phyloP scores from a whole-genome alignment of 2,888 invertebrate species.

The Parnassius glacialis region DNA sequence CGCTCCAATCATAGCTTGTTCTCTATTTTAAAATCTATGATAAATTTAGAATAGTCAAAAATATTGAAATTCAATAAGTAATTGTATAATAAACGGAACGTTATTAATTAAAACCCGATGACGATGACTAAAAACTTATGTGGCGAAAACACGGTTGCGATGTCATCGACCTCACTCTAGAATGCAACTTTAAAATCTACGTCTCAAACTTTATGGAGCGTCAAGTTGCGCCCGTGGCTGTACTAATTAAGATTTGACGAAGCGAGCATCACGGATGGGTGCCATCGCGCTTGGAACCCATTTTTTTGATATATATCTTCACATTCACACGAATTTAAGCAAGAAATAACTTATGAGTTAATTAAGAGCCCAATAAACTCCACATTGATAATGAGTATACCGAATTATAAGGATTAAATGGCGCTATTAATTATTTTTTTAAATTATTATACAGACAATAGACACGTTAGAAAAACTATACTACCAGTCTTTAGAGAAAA shows the following conservation, averaged over 20 bases:
- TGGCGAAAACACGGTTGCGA: constrained; percentile 26
- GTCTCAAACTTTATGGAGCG: constrained; percentile 74
- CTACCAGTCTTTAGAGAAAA: too few species aligned
- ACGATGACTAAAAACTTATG: constrained; percentile 28
- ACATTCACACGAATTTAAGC: constrained; percentile 15
- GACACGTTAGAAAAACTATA: too few species aligned
- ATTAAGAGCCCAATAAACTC: constrained; percentile 27
- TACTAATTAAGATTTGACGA: constrained; percentile 65
- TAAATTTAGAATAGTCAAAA: too few species aligned
- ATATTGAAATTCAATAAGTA: too few species aligned
- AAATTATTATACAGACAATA: too few species aligned
- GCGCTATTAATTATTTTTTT: too few species aligned
- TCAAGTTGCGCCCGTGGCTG: constrained; percentile 48
- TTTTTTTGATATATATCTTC: constrained; percentile 31
- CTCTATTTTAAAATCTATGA: too few species aligned
- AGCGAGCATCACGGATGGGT: constrained; percentile 59
- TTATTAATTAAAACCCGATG: constrained; percentile 11
- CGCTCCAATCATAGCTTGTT: too few species aligned
- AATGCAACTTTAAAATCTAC: constrained; percentile 57
- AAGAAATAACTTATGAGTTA: constrained; percentile 18
- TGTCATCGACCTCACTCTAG: constrained; percentile 62
- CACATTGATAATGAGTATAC: not conserved
- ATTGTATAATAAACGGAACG: constrained; percentile 3
- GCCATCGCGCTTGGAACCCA: constrained; percentile 41
- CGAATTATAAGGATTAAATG: too few species aligned